Evolutionary conservation across 2,113 vertebrate species (phyloP).

Genomic region (Zosterops lateralis): DNA sequence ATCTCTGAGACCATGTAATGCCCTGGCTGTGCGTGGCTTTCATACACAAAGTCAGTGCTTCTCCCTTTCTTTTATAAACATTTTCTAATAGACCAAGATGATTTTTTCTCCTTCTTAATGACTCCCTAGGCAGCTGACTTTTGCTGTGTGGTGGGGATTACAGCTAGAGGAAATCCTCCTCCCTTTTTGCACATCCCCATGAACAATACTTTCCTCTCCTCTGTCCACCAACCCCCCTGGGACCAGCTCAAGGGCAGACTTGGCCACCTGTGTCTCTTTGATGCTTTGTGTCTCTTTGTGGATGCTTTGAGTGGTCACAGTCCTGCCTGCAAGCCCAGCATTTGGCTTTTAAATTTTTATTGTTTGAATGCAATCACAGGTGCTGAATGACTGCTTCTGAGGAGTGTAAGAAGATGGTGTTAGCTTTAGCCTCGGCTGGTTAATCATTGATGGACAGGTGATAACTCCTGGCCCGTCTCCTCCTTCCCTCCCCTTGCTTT

Average conservation of each 20-base stretch:
- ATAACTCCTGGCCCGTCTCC: not conserved
- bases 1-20: accelerated
- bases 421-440: conserved; percentile 6
- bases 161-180: not conserved
- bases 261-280: not conserved
- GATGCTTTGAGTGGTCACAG: not conserved
- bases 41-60: not conserved
- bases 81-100: not conserved
- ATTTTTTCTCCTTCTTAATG: not conserved
- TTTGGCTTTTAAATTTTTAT: not conserved
- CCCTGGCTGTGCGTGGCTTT: accelerated
- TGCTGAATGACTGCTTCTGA: not conserved
- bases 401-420: not conserved
- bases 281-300: not conserved
- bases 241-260: not conserved
- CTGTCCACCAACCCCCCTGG: not conserved
- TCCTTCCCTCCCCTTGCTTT: conserved; percentile 3
- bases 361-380: not conserved
- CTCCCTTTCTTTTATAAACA: not conserved
- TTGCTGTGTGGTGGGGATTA: not conserved
- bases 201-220: not conserved
- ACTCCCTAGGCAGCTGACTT: not conserved
- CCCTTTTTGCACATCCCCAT: not conserved
- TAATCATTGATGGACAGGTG: not conserved
- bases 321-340: not conserved